A percentile compares a stretch with the other conserved stretches of the same genome.
Conservation (phyloP, 2,888 invertebrate species). For the Eurytoma californica region DNA sequence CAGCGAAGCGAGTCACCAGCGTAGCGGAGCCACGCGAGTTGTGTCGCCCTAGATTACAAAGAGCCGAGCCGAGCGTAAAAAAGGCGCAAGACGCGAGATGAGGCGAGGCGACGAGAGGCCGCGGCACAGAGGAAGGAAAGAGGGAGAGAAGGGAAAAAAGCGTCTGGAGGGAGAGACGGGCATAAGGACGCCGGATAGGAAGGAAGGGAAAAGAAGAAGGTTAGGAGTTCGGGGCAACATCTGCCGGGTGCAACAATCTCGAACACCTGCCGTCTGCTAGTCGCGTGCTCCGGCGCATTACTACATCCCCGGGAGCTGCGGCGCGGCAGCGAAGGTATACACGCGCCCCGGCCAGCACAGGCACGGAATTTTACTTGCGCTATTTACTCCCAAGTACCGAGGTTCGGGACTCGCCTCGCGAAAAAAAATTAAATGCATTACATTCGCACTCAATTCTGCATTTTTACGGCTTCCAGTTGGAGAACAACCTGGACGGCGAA, state of each 20-base stretch:
- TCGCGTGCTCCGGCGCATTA: conserved; percentile 70
- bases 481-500: no score
- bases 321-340: background rate
- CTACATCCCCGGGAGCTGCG: background rate
- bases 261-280: conserved; percentile 73
- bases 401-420: no score
- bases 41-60: background rate
- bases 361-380: no score
- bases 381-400: no score
- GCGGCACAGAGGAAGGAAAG: conserved; percentile 28
- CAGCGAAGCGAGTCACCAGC: background rate
- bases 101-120: conserved; percentile 19
- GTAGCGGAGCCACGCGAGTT: conserved; percentile 10
- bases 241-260: conserved; percentile 73
- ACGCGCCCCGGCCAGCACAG: background rate
- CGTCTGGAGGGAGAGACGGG: conserved; percentile 35
- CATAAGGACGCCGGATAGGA: conserved; percentile 41
- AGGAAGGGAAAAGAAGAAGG: conserved; percentile 57
- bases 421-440: no score
- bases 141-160: conserved; percentile 47
- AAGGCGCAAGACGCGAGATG: conserved; percentile 7
- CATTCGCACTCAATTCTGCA: no score
- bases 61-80: conserved; percentile 11
- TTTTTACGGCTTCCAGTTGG: no score
- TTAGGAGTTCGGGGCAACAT: conserved; percentile 67